phyloP scores from a whole-genome alignment of 37 sponge, comb jelly and placozoan genomes.

The Haliclona indistincta region DNA sequence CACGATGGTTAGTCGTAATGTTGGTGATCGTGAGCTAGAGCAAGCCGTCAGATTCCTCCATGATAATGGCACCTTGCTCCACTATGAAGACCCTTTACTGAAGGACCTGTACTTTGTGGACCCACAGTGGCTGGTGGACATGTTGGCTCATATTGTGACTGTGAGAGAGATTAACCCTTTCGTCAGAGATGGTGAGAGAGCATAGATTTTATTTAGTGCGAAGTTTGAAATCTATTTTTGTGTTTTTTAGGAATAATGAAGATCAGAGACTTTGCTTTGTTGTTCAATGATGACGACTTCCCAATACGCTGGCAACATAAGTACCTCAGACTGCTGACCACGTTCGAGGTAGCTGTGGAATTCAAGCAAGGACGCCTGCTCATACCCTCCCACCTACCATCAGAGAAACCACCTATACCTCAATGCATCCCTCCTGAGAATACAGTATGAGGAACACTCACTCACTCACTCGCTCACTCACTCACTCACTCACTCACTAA shows the following conservation, averaged over 20 bases:
- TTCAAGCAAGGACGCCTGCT: slow-evolving; percentile 64
- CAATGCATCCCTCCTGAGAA: slow-evolving; percentile 16
- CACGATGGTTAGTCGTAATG: slow-evolving; percentile 47
- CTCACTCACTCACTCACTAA: neutral
- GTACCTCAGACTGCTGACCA: slow-evolving; percentile 85
- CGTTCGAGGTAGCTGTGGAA: slow-evolving; percentile 84
- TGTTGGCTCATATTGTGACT: slow-evolving; percentile 86
- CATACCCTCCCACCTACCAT: slow-evolving; percentile 77
- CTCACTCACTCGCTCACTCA: neutral
- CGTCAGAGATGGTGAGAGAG: slow-evolving; percentile 54
- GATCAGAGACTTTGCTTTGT: slow-evolving; percentile 55
- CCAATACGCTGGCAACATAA: slow-evolving; percentile 75
- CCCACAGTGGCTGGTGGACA: slow-evolving; percentile 90
- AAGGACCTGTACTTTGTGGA: slow-evolving; percentile 87
- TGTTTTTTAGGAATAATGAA: slow-evolving; percentile 61
- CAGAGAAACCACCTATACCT: slow-evolving; percentile 41
- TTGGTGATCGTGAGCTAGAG: slow-evolving; percentile 71
- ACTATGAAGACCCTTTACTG: slow-evolving; percentile 83
- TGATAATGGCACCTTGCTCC: slow-evolving; percentile 85
- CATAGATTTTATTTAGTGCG: neutral
- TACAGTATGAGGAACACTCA: neutral
- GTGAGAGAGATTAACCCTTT: slow-evolving; percentile 78
- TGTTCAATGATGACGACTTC: slow-evolving; percentile 82
- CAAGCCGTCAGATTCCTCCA: slow-evolving; percentile 85
- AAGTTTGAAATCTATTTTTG: neutral